Base-by-base conservation (phyloP, 2,113 vertebrate species). In the Rana temporaria region DNA sequence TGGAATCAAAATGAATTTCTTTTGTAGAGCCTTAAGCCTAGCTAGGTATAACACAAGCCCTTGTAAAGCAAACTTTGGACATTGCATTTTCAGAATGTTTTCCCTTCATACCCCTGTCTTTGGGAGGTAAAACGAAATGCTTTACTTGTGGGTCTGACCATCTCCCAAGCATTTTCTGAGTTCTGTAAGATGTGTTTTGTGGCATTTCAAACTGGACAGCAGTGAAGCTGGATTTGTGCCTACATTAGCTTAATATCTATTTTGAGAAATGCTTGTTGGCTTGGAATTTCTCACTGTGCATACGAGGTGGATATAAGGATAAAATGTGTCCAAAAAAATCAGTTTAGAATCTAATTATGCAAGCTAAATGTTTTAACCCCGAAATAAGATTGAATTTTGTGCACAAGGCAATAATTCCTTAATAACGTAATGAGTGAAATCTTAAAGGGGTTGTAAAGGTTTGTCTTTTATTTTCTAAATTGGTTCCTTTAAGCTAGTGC, bases 221-320 rank as follows among this genome's bases (percentile, higher is more conserved):
- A 76, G 59, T 26, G 63, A 67, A 20, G 18, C 32, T 78, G 76
- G 76, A 78, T 57, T 48, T 8, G 8, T 6, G 63, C 62, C 76
- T 78, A 67, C 76, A 56, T 66, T 56, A 78, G 65, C 22, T 66
- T 24, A 56, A 42, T 34, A 63, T 78, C 76, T 78, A 78, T 78
- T 78, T 66, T 66, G 24, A 78, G 75, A 66, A 78, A 53, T 66
- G 9, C 66, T 78, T 67, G 42, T 34, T 56, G 63, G 20, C 20
- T 48, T 66, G 64, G 76, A 52, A 78, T 78, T 78, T 48, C 75
- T 64, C 34, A 30, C 20, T 30, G 75, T 30, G 63, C 34, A 78
- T 63, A 15, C 15, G 60, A 26, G 22, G 60, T 63, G 22, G 60
- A 63, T 63, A 11, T 24, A 12, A 15, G 16, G 60, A 63, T 24